A percentile compares a stretch with the other conserved stretches of the same genome.
Conservation (phyloP, 1,140 invertebrate genomes). For the Mactra quadrangularis region DNA sequence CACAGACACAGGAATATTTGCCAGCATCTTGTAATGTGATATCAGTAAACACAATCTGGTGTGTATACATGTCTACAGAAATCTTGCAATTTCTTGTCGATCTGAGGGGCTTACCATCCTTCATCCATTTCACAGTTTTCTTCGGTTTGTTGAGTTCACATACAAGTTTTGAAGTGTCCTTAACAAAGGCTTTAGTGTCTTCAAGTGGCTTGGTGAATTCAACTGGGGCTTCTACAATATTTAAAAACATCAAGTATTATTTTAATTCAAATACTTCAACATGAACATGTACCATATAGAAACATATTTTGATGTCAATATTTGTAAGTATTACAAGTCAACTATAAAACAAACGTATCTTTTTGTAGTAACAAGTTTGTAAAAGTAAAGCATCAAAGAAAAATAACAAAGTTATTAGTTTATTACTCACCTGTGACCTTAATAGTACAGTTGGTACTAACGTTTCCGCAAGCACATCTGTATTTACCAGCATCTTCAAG, state of each 20-base stretch:
- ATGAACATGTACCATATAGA: too few relatives aligned
- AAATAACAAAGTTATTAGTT: too few relatives aligned
- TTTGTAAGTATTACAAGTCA: too few relatives aligned
- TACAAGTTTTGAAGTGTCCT: slow-evolving; percentile 59
- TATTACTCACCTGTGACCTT: slow-evolving; percentile 78
- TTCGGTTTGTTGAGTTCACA: slow-evolving; percentile 71
- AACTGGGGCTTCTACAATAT: slow-evolving; percentile 65
- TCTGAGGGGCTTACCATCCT: slow-evolving; percentile 88
- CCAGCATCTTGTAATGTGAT: slow-evolving; percentile 75
- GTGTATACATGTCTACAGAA: slow-evolving; percentile 73
- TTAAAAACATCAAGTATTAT: too few relatives aligned
- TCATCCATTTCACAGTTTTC: slow-evolving; percentile 89
- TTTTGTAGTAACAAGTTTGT: too few relatives aligned
- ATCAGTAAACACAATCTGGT: slow-evolving; percentile 78
- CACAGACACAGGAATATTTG: slow-evolving; percentile 77
- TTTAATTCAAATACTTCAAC: too few relatives aligned
- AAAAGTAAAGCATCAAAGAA: too few relatives aligned
- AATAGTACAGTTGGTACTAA: slow-evolving; percentile 73
- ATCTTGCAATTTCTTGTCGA: slow-evolving; percentile 90
- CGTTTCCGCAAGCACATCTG: slow-evolving; percentile 76
- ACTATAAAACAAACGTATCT: too few relatives aligned
- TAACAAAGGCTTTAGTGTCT: slow-evolving; percentile 62
- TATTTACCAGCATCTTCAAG: slow-evolving; percentile 77
- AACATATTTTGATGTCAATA: too few relatives aligned
- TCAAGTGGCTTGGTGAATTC: slow-evolving; percentile 69